Percentiles rank a stretch among this genome's conserved stretches.
These are phyloP conservation scores for Cassiopea andromeda DNA, from an alignment of 30 jellyfish, hydroid and myxozoan genomes.

Conservation along the genomic window DNA sequence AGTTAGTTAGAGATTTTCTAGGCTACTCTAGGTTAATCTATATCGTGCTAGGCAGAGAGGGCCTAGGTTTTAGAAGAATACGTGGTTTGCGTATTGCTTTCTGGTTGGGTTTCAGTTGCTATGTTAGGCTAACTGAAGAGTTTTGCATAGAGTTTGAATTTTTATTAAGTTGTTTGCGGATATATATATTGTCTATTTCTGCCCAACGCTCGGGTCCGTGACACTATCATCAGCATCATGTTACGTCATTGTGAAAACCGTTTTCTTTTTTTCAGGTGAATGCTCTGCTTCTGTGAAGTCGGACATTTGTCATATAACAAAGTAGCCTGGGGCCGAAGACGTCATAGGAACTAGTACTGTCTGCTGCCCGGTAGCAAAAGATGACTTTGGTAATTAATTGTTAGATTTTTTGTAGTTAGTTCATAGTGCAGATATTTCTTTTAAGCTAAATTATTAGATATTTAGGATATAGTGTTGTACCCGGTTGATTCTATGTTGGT, in stretches of 20 bases:
- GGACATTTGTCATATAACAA: neutral
- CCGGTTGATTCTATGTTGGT: neutral
- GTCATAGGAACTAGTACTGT: neutral
- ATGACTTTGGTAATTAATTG: neutral
- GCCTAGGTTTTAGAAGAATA: too few species aligned
- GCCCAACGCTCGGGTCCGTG: too few species aligned
- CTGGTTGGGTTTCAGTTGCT: too few species aligned
- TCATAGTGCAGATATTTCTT: neutral
- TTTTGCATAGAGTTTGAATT: too few species aligned
- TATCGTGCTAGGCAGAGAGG: too few species aligned
- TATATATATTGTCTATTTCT: too few species aligned
- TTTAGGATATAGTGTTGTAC: neutral
- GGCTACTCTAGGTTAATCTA: too few species aligned
- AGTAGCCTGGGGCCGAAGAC: conserved; percentile 3
- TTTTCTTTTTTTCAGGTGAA: neutral
- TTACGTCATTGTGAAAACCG: neutral
- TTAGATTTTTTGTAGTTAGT: neutral
- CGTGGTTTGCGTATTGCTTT: too few species aligned
- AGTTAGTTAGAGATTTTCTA: too few species aligned
- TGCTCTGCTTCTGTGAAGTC: neutral
- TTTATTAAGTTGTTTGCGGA: too few species aligned
- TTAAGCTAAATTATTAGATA: neutral
- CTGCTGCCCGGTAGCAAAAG: neutral
- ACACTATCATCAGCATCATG: too few species aligned
- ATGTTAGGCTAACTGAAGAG: too few species aligned